Conservation (phyloP, 2,113 vertebrate species). For the Ctenomys sociabilis region DNA sequence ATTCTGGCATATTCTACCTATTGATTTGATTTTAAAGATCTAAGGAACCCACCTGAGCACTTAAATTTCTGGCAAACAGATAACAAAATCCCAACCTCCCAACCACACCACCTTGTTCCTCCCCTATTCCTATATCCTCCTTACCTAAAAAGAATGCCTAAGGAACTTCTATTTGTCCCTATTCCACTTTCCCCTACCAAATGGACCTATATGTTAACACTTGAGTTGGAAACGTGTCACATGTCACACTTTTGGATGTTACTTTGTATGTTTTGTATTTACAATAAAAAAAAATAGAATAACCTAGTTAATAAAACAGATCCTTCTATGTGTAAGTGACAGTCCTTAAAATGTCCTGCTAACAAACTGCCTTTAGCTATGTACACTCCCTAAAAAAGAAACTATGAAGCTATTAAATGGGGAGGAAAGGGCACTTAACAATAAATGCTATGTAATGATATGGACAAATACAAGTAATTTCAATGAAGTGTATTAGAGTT, state of each 20-base stretch:
- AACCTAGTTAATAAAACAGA: conserved; percentile 24
- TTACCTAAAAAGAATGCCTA: not conserved
- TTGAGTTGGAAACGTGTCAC: not conserved
- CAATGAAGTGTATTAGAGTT: conserved; percentile 53
- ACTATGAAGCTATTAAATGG: not conserved
- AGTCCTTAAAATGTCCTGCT: not conserved
- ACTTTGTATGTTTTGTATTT: not conserved
- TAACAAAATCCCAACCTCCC: not conserved
- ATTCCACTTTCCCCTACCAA: conserved; percentile 1
- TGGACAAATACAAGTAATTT: conserved; percentile 65
- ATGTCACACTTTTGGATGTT: not conserved
- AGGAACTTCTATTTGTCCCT: conserved; percentile 24
- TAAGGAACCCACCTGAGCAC: not conserved
- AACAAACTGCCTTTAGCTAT: conserved; percentile 5
- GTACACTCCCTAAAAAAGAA: not conserved
- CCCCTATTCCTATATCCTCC: not conserved
- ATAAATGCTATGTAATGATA: conserved; percentile 63
- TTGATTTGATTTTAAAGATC: conserved; percentile 38
- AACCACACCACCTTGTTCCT: not conserved
- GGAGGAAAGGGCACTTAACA: conserved; percentile 6
- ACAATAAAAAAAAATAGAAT: not conserved
- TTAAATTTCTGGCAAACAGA: conserved; percentile 47
- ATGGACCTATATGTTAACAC: not conserved
- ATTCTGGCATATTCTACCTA: conserved; percentile 34
- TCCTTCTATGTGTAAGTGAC: not conserved